A percentile compares a stretch with the other conserved stretches of the same genome.
These are phyloP conservation scores for Channa maculata DNA, from an alignment of 2,113 vertebrate genomes.

Conservation along the genomic window DNA sequence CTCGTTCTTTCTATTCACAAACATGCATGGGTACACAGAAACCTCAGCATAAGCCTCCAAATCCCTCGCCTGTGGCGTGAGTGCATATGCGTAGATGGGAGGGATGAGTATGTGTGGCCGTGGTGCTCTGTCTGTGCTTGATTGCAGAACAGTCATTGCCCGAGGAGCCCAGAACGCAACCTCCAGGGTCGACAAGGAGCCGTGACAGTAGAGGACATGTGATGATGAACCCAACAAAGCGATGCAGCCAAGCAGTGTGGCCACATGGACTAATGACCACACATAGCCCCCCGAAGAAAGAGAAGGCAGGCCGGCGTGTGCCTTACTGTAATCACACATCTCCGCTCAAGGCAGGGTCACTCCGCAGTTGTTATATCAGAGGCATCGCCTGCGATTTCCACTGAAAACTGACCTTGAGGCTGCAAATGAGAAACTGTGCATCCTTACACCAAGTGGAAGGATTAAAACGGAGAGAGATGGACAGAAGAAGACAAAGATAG, in stretches of 20 bases:
- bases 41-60: slow-evolving; percentile 13
- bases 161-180: slow-evolving; percentile 9
- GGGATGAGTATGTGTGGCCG: background rate
- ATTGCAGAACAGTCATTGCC: slow-evolving; percentile 30
- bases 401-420: slow-evolving; percentile 55
- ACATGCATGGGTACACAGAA: slow-evolving; percentile 18
- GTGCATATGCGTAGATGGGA: slow-evolving; percentile 27
- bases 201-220: slow-evolving; percentile 45
- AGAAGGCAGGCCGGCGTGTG: background rate
- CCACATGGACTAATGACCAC: slow-evolving; percentile 2
- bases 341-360: slow-evolving; percentile 25
- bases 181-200: background rate
- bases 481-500: slow-evolving; percentile 36
- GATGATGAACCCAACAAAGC: slow-evolving; percentile 32
- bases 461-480: slow-evolving; percentile 37
- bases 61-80: slow-evolving; percentile 20
- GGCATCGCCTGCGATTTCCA: slow-evolving; percentile 15
- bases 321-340: background rate
- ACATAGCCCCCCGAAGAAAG: background rate
- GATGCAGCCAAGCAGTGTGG: background rate
- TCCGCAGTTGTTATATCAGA: background rate
- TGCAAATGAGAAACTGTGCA: background rate
- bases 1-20: slow-evolving; percentile 53
- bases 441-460: slow-evolving; percentile 16
- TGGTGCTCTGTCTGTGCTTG: background rate